A percentile compares a stretch with the other conserved stretches of the same genome.
These are phyloP conservation scores for Drosophila mulleri DNA, from an alignment of 2,888 invertebrate species.

Conservation along the genomic window DNA sequence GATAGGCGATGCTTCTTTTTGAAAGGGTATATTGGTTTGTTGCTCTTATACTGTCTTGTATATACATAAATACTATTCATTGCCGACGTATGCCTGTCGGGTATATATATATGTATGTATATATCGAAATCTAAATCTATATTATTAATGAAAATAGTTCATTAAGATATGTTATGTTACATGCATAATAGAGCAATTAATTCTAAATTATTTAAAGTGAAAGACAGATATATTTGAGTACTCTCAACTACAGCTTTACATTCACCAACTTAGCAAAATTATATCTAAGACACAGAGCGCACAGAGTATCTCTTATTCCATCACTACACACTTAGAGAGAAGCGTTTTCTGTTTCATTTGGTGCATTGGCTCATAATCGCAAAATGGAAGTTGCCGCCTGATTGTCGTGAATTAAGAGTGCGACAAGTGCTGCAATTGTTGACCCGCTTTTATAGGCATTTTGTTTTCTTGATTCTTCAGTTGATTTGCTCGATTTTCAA, in stretches of 20 bases:
- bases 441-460: constrained; percentile 29
- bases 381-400: constrained; percentile 63
- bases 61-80: no score
- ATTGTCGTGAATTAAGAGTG: constrained; percentile 57
- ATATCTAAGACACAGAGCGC: no score
- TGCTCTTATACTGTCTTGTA: neutral
- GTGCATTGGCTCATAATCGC: constrained; percentile 48
- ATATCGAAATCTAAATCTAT: no score
- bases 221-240: no score
- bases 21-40: neutral
- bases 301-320: neutral
- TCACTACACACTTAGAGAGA: neutral
- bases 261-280: neutral
- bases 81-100: no score
- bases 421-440: constrained; percentile 41
- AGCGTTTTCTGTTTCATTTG: constrained; percentile 9
- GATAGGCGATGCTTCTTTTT: neutral
- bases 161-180: no score
- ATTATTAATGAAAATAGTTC: no score
- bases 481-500: constrained; percentile 28
- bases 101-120: no score
- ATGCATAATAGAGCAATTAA: no score
- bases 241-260: no score
- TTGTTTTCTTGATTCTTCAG: constrained; percentile 12
- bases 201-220: no score